Conservation (phyloP, 1,140 invertebrate species). For the Caerostris extrusa region DNA sequence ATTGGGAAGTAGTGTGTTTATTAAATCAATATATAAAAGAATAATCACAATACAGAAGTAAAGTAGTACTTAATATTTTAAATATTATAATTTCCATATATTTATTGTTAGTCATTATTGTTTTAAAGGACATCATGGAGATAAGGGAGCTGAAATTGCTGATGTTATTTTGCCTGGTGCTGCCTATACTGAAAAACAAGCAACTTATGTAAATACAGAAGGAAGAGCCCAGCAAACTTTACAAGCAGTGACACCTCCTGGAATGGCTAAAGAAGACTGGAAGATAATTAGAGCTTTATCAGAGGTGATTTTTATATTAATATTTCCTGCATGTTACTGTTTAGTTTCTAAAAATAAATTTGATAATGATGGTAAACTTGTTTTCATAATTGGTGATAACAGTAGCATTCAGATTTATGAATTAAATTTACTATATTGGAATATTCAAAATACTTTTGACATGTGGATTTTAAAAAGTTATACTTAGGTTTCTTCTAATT, state of each 20-base stretch:
- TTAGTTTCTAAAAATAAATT: not conserved
- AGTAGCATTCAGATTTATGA: too few relatives aligned
- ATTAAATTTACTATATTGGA: too few relatives aligned
- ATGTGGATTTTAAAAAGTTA: too few relatives aligned
- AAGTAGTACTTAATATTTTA: too few relatives aligned
- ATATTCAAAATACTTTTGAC: too few relatives aligned
- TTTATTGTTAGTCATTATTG: not conserved
- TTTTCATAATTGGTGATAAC: too few relatives aligned
- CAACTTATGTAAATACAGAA: conserved; percentile 98
- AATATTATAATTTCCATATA: too few relatives aligned
- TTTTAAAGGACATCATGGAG: conserved; percentile 94
- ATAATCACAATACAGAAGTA: too few relatives aligned
- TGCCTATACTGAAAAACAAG: conserved; percentile 99
- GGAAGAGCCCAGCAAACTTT: conserved; percentile 97
- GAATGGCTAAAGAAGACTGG: conserved; percentile 97
- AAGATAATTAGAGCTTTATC: conserved; percentile 96
- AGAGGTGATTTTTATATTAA: conserved; percentile 84
- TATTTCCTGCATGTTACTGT: conserved; percentile 46
- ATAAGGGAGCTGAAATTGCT: conserved; percentile 94
- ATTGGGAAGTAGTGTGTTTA: too few relatives aligned
- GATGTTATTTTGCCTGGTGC: conserved; percentile 97
- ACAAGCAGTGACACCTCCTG: conserved; percentile 95
- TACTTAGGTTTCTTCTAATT: too few relatives aligned
- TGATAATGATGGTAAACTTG: not conserved
- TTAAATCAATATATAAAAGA: not conserved